These are phyloP conservation scores for Notolabrus celidotus DNA, from an alignment of 2,797 vertebrate species.

Conservation along the genomic window DNA sequence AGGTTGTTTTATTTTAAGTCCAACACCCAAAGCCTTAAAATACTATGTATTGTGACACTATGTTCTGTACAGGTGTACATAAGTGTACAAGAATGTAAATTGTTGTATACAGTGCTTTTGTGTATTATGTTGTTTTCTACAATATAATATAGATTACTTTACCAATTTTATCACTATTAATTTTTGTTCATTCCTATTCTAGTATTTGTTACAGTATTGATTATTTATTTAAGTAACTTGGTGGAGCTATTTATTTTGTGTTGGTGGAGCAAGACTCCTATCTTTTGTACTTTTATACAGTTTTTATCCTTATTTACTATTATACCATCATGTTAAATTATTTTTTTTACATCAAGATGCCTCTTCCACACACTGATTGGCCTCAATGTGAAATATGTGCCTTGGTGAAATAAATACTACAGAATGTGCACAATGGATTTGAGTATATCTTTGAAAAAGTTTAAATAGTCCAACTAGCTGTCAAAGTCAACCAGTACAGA, in stretches of 20 bases:
- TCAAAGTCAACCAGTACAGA: background rate
- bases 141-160: constrained; percentile 77
- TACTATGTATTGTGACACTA: constrained; percentile 89
- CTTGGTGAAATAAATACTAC: constrained; percentile 83
- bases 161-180: constrained; percentile 75
- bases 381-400: constrained; percentile 85
- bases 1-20: constrained; percentile 59
- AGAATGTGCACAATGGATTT: constrained; percentile 73
- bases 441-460: constrained; percentile 33
- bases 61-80: constrained; percentile 86
- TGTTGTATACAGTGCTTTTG: constrained; percentile 83
- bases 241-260: constrained; percentile 88
- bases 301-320: constrained; percentile 81
- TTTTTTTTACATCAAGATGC: constrained; percentile 80
- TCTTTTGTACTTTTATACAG: constrained; percentile 86
- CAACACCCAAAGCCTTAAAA: constrained; percentile 87
- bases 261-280: constrained; percentile 83
- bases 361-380: constrained; percentile 84
- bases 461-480: background rate
- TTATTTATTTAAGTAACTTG: constrained; percentile 87
- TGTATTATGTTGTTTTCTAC: constrained; percentile 83
- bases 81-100: constrained; percentile 87
- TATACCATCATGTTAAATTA: constrained; percentile 80
- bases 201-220: constrained; percentile 88
- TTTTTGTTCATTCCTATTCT: constrained; percentile 80